Evolutionary conservation across 2,797 vertebrate species (phyloP).

Genomic region (Chloroceryle amazona): DNA sequence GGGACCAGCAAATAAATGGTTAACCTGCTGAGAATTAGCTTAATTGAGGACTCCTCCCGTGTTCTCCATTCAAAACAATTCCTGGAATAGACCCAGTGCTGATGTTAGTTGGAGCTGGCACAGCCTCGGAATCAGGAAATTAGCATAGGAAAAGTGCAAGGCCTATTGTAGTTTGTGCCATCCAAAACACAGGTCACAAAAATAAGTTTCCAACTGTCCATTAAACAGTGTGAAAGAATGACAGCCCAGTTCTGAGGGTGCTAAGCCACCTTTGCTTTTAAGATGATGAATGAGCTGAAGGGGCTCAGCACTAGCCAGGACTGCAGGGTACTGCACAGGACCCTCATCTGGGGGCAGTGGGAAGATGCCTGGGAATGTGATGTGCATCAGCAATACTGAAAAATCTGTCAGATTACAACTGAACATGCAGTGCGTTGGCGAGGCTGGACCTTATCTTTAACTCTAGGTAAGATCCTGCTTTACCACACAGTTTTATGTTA

Average conservation of each 20-base stretch:
- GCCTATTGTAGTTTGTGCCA: neutral
- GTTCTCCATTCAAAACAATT: constrained; percentile 48
- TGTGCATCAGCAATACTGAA: neutral
- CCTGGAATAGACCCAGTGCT: constrained; percentile 41
- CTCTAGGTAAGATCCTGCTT: neutral
- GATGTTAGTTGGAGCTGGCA: constrained; percentile 15
- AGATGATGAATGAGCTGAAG: neutral
- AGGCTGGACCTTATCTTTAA: neutral
- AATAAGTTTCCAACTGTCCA: neutral
- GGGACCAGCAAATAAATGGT: neutral
- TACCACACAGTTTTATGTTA: neutral
- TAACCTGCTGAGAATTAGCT: neutral
- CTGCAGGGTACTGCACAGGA: neutral
- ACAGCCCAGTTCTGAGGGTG: neutral
- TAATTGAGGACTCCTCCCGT: neutral
- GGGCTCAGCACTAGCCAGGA: neutral
- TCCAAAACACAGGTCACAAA: neutral
- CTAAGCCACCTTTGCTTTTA: neutral
- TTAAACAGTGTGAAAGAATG: neutral
- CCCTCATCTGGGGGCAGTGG: fast-evolving
- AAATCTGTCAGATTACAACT: neutral
- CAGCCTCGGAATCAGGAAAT: constrained; percentile 14
- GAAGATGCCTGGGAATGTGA: neutral
- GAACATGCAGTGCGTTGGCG: neutral
- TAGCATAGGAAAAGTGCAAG: constrained; percentile 35